Percentiles rank a stretch among this genome's conserved stretches.
These are phyloP conservation scores for Anguilla japonica DNA, from an alignment of 2,113 vertebrate species.

Conservation along the genomic window DNA sequence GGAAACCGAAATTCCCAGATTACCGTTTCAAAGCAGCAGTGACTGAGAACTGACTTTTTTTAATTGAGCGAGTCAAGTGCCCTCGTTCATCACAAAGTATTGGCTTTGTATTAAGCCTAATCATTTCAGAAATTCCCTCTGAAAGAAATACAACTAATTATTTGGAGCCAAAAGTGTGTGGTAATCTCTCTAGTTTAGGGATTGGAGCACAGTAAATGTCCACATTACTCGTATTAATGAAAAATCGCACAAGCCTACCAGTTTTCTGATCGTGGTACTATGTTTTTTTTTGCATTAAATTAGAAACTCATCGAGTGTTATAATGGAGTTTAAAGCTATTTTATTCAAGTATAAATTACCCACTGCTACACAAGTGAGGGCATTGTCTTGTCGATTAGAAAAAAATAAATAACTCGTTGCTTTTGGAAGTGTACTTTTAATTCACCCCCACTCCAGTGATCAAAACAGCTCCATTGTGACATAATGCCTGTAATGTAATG, in stretches of 20 bases:
- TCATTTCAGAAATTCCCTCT: constrained; percentile 65
- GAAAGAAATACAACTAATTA: constrained; percentile 69
- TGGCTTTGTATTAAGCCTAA: constrained; percentile 58
- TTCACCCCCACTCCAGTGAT: not conserved
- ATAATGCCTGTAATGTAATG: not conserved
- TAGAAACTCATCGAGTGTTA: not conserved
- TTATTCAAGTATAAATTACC: not conserved
- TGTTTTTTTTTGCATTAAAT: not conserved
- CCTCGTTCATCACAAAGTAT: constrained; percentile 61
- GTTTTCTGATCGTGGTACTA: not conserved
- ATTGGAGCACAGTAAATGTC: not conserved
- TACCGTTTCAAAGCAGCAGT: constrained; percentile 65
- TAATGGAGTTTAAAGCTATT: not conserved
- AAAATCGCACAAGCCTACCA: not conserved
- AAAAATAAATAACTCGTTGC: constrained; percentile 5
- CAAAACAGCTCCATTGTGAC: not conserved
- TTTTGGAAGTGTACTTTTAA: not conserved
- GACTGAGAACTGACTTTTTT: constrained; percentile 46
- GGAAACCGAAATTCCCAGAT: constrained; percentile 70
- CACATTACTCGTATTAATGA: not conserved
- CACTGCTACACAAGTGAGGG: not conserved
- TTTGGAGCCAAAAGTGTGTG: constrained; percentile 58
- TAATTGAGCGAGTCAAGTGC: constrained; percentile 64
- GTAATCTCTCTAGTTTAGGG: constrained; percentile 44
- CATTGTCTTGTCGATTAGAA: constrained; percentile 31